Evolutionary conservation across 1,140 invertebrate species (phyloP), one percentile per base, ranked within the genome.

Genomic region (Drosophila virilis): DNA sequence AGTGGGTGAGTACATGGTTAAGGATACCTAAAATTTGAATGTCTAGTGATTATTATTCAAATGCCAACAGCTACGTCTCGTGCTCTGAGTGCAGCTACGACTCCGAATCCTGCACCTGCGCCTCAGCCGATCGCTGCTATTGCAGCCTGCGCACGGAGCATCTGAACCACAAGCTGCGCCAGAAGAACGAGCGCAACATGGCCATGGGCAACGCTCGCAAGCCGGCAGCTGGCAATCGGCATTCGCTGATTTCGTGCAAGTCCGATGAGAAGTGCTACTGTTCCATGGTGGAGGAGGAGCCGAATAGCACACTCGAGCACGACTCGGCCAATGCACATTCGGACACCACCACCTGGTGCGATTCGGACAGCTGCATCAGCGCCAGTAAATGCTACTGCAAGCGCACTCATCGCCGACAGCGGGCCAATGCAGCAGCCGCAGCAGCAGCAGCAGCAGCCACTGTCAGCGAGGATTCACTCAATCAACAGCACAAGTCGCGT

Each of bases 321-420:
- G 89, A 91, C 35, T 77, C 80, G 15, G 68, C 50, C 0, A 75
- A 91, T 59, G 67, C 74, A 48, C 80, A 74, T 59, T 90, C 85
- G 89, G 93, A 93, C 92, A 94, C 91, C 78, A 94, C 60, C 95
- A 96, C 81, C 94, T 92, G 94, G 3, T 97, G 96, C 89, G 97
- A 97, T 82, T 96, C 96, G 0, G 97, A 97, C 80, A 97, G 96
- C 77, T 97, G 97, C 90, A 94, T 96, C 0, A 97, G 97, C 64
- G 97, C 96, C 88, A 97, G 97, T 85, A 97, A 97, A 90, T 98
- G 97, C 88, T 98, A 98, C 86, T 98, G 97, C 91, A 93, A 94
- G 8, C 93, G 93, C 1, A 93, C 92, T 1, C 92, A 93, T 66
- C 76, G 70, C 2, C 58, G 90, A 7, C 75, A 66, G 75, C 55